Conservation (phyloP, 2,113 vertebrate species). For the Phasianus colchicus region DNA sequence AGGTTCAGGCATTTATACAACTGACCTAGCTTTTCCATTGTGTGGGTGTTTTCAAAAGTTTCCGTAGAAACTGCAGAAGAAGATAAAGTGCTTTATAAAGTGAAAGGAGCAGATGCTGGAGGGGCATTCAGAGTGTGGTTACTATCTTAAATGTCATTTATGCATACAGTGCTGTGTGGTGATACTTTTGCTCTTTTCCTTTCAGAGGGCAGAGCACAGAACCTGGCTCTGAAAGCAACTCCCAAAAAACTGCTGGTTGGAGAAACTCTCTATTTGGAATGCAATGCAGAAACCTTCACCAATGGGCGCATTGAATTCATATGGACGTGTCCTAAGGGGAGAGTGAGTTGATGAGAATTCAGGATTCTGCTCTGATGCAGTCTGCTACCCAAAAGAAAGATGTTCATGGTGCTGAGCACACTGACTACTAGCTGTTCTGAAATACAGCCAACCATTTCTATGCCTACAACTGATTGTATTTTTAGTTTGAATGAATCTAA, state of each 20-base stretch:
- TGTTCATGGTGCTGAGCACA: background rate
- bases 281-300: constrained; percentile 78
- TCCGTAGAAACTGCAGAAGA: background rate
- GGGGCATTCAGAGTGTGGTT: background rate
- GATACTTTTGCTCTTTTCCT: background rate
- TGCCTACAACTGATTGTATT: background rate
- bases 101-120: background rate
- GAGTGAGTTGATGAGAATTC: constrained; percentile 54
- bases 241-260: constrained; percentile 80
- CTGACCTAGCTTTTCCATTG: background rate
- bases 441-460: background rate
- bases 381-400: background rate
- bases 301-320: constrained; percentile 79
- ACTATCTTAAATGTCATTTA: rapidly evolving
- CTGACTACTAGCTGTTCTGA: background rate
- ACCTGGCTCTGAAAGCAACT: constrained; percentile 61
- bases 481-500: background rate
- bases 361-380: background rate
- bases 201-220: constrained; percentile 62
- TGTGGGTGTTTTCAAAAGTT: background rate
- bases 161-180: background rate
- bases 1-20: background rate
- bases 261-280: constrained; percentile 80
- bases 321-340: constrained; percentile 74
- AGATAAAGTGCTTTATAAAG: background rate